These are phyloP conservation scores for Lucilia sericata DNA, from an alignment of 1,140 invertebrate species.

Conservation along the genomic window DNA sequence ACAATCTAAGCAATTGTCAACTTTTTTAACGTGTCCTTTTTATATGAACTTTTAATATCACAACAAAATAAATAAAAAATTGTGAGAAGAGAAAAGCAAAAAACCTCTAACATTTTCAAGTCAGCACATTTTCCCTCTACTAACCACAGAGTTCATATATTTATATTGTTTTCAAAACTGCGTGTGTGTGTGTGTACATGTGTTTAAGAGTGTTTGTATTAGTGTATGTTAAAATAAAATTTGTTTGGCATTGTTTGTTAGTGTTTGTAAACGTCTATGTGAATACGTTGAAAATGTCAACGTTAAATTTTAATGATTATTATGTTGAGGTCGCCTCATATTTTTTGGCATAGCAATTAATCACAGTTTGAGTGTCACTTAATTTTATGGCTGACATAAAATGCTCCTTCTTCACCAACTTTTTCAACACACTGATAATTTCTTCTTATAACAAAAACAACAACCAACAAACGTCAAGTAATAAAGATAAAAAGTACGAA, in stretches of 20 bases:
- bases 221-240: too few species aligned
- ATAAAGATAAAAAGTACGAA: too few species aligned
- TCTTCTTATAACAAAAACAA: too few species aligned
- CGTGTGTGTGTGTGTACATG: background rate
- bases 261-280: too few species aligned
- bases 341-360: conserved; percentile 45
- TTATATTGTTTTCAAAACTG: background rate
- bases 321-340: conserved; percentile 44
- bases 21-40: background rate
- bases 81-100: background rate
- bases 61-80: background rate
- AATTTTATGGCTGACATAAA: conserved; percentile 50
- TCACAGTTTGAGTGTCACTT: conserved; percentile 50
- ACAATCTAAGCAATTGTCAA: conserved; percentile 20
- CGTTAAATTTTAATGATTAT: conserved; percentile 48
- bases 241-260: too few species aligned
- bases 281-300: conserved; percentile 6
- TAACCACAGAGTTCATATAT: background rate
- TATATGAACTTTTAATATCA: background rate
- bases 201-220: too few species aligned
- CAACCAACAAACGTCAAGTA: too few species aligned
- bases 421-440: too few species aligned
- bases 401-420: conserved; percentile 28
- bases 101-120: background rate
- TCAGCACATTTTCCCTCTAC: background rate